Percentiles rank a stretch among this genome's conserved stretches.
Conservation (phyloP, 2,797 vertebrate species). For the Neostethus bicornis region DNA sequence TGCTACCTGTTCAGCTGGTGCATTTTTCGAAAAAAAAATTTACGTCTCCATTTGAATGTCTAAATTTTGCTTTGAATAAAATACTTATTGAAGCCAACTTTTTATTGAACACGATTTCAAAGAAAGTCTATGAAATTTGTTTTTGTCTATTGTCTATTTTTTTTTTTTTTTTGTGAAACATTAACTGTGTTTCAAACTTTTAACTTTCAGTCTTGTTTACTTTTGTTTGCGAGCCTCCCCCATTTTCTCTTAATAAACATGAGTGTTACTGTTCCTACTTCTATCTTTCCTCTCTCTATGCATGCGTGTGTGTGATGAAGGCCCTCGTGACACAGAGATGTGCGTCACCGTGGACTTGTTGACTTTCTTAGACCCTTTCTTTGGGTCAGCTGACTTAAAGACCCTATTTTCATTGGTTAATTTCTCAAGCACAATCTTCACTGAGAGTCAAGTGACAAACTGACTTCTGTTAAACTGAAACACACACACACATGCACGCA, state of each 20-base stretch:
- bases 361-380: constrained; percentile 52
- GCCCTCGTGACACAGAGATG: constrained; percentile 62
- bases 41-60: too few species aligned
- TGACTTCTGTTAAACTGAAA: constrained; percentile 26
- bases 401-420: constrained; percentile 34
- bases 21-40: too few species aligned
- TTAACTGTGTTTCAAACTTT: constrained; percentile 15
- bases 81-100: too few species aligned
- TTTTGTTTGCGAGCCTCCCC: constrained; percentile 32
- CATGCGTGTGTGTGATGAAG: background rate
- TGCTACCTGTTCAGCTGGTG: too few species aligned
- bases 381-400: constrained; percentile 59
- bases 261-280: constrained; percentile 45
- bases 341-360: constrained; percentile 57
- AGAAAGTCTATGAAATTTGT: too few species aligned
- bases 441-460: constrained; percentile 59
- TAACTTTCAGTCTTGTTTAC: constrained; percentile 16
- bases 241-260: constrained; percentile 31
- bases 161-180: too few species aligned
- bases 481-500: constrained; percentile 14
- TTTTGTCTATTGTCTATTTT: too few species aligned
- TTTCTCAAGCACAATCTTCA: constrained; percentile 28
- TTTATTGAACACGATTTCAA: too few species aligned
- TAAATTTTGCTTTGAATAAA: too few species aligned
- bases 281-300: constrained; percentile 23